Base-by-base conservation (phyloP, 2,113 vertebrate species). In the Eurypyga helias region DNA sequence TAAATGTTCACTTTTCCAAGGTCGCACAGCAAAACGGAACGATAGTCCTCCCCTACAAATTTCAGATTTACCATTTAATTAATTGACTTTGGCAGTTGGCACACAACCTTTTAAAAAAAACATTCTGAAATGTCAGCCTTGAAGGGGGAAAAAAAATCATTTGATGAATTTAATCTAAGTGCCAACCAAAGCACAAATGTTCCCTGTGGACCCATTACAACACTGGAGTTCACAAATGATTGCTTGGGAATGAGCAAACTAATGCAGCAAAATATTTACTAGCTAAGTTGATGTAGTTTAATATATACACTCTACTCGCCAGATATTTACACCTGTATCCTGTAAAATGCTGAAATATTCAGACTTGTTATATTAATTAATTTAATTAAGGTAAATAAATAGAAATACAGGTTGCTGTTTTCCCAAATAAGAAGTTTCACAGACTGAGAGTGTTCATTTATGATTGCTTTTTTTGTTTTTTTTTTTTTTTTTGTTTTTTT, bases 31-130 rank as follows among this genome's bases (percentile, higher is more conserved):
- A 65, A 81, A 64, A 64, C 29, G 33, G 62, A 78, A 64, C 1
- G 28, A 87, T 84, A 89, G 51, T 72, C 93, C 84, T 91, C 54
- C 86, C 34, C 31, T 41, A 96, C 41, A 93, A 83, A 83, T 92
- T 86, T 95, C 69, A 89, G 51, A 85, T 81, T 95, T 96, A 73
- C 58, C 38, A 67, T 97, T 96, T 94, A 93, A 94, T 94, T 96
- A 93, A 97, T 86, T 97, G 96, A 96, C 96, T 94, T 97, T 89
- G 94, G 90, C 96, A 92, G 86, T 87, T 98, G 96, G 96, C 92
- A 87, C 51, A 66, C 75, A 96, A 94, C 91, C 95, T 96, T 97
- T 95, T 2, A 46, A 18, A 70, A 87, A 87, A 92, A 90, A 82
- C 52, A 89, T 54, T 89, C 89, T 90, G 75, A 97, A 97, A 96